Conservation (phyloP, 2,888 invertebrate genomes). For the Callyntrura guangdongensis region DNA sequence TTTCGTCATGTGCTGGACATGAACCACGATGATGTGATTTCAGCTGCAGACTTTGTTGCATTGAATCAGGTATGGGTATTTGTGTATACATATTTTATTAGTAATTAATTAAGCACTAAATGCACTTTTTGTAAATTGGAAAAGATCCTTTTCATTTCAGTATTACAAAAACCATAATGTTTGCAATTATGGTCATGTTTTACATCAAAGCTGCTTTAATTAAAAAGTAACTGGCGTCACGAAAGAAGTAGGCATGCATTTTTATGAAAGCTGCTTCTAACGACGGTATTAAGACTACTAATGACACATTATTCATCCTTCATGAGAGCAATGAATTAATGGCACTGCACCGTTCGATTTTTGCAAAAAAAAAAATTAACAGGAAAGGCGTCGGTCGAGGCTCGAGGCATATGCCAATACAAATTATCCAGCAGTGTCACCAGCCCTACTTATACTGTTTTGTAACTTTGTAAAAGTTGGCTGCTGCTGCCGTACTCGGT, state of each 20-base stretch:
- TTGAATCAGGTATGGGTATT: conserved; percentile 89
- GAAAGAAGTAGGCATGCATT: no score
- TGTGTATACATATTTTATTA: not conserved
- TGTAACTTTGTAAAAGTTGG: not conserved
- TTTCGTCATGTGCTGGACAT: conserved; percentile 91
- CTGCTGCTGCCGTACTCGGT: not conserved
- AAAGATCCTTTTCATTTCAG: not conserved
- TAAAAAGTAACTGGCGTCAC: no score
- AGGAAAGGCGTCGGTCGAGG: not conserved
- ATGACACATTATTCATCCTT: not conserved
- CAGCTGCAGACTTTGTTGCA: conserved; percentile 90
- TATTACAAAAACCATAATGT: not conserved
- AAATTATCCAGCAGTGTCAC: no score
- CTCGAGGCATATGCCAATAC: not conserved
- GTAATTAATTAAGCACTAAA: not conserved
- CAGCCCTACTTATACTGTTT: not conserved
- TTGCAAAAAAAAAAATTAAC: no score
- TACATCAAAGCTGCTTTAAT: not conserved
- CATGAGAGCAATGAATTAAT: not conserved
- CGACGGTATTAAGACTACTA: no score
- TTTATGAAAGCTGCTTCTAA: no score
- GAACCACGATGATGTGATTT: conserved; percentile 91
- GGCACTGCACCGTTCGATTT: not conserved
- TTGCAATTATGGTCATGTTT: not conserved
- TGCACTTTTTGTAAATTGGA: not conserved